Evolutionary conservation across 1,140 invertebrate genomes (phyloP).

Genomic region (Macrotrachela quadricornifera): DNA sequence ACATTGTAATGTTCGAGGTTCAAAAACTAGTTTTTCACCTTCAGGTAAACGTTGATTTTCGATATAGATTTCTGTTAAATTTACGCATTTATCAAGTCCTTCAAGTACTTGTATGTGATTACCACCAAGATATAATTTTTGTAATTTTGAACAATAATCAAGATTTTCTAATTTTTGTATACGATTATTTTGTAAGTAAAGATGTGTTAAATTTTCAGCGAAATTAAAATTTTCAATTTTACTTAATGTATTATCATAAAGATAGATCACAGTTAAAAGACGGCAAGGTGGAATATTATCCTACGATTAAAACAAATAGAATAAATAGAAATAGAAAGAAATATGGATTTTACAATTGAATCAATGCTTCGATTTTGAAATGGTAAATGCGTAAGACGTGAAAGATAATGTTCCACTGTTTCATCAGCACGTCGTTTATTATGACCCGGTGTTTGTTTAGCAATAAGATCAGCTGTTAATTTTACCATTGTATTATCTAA

Average conservation of each 20-base stretch:
- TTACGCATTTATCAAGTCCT: conserved; percentile 22
- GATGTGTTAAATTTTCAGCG: conserved; percentile 23
- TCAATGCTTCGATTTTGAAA: conserved; percentile 26
- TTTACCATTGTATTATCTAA: too few relatives aligned
- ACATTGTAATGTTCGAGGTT: conserved; percentile 20
- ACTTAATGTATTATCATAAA: conserved; percentile 29
- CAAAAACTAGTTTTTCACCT: conserved; percentile 29
- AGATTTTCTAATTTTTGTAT: conserved; percentile 25
- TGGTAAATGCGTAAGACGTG: conserved; percentile 26
- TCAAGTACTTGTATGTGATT: conserved; percentile 28
- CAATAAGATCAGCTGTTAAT: conserved; percentile 26
- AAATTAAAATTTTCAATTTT: conserved; percentile 20
- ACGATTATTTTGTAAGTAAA: conserved; percentile 30
- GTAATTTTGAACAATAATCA: conserved; percentile 15
- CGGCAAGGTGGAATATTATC: background rate
- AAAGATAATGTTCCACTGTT: conserved; percentile 21
- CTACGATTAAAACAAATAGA: background rate
- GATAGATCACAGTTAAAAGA: conserved; percentile 23
- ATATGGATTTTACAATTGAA: conserved; percentile 20
- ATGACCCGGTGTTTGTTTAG: conserved; percentile 26
- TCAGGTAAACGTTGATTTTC: conserved; percentile 26
- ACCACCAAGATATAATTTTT: conserved; percentile 27
- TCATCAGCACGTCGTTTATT: conserved; percentile 28
- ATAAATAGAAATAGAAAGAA: too few relatives aligned
- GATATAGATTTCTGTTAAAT: conserved; percentile 25